A percentile compares a stretch with the other conserved stretches of the same genome.
These are phyloP conservation scores for Benthosema pterotum DNA, from an alignment of 2,797 vertebrate species.

Conservation along the genomic window DNA sequence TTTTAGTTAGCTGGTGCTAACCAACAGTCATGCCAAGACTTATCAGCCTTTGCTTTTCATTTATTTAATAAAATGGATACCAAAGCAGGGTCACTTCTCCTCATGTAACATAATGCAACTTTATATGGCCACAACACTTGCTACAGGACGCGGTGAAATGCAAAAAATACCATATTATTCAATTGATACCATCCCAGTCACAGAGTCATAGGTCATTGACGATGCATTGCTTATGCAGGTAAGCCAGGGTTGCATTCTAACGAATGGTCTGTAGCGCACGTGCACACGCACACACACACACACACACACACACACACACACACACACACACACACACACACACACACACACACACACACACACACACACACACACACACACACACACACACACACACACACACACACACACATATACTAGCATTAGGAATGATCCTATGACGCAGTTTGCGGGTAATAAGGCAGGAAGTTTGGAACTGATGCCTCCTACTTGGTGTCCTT, in stretches of 20 bases:
- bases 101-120: too few species aligned
- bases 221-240: slow-evolving; percentile 31
- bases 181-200: slow-evolving; percentile 18
- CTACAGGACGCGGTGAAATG: too few species aligned
- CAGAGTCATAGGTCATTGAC: slow-evolving; percentile 11
- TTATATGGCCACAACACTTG: too few species aligned
- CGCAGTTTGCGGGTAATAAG: slow-evolving; percentile 64
- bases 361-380: too few species aligned
- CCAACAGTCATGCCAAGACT: slow-evolving; percentile 7
- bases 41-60: slow-evolving; percentile 23
- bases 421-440: slow-evolving; percentile 61
- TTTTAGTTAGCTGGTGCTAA: slow-evolving; percentile 1
- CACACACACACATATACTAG: background rate
- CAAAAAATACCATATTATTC: slow-evolving; percentile 16
- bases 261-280: background rate
- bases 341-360: too few species aligned
- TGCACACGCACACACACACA: too few species aligned
- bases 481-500: slow-evolving; percentile 20
- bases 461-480: slow-evolving; percentile 71
- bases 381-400: too few species aligned
- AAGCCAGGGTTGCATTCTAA: slow-evolving; percentile 12
- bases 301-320: too few species aligned
- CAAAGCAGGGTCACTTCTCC: too few species aligned
- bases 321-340: background rate
- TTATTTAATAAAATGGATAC: too few species aligned